Percentiles rank a stretch among this genome's conserved stretches.
phyloP scores from a whole-genome alignment of 2,888 invertebrate genomes.

The Stenurella melanura region DNA sequence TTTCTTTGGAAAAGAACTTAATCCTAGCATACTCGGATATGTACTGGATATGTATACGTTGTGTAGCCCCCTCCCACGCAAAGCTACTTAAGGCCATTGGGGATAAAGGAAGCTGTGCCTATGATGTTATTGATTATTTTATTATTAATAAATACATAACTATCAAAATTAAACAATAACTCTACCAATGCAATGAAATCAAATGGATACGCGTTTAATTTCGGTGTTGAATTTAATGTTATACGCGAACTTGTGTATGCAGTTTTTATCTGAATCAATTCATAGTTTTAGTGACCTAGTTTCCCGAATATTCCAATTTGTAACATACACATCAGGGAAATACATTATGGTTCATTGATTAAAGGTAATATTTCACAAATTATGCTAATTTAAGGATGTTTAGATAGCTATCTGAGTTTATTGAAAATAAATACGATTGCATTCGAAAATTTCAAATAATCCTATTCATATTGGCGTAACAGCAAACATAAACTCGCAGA shows the following conservation, averaged over 20 bases:
- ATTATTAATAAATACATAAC: slow-evolving; percentile 14
- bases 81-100: too few species aligned
- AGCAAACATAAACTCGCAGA: too few species aligned
- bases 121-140: too few species aligned
- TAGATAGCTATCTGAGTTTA: not conserved
- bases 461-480: too few species aligned
- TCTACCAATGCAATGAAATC: slow-evolving; percentile 19
- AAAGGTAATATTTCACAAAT: not conserved
- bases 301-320: slow-evolving; percentile 20
- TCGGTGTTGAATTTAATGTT: slow-evolving; percentile 27
- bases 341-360: not conserved
- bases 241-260: slow-evolving; percentile 16
- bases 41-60: too few species aligned
- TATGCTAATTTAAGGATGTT: slow-evolving; percentile 7
- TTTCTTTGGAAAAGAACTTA: too few species aligned
- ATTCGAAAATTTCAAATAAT: too few species aligned
- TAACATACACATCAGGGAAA: slow-evolving; percentile 5
- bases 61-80: too few species aligned
- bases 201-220: slow-evolving; percentile 20
- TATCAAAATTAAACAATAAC: slow-evolving; percentile 20
- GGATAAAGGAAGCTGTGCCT: too few species aligned
- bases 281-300: slow-evolving; percentile 21
- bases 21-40: too few species aligned
- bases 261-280: slow-evolving; percentile 19
- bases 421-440: not conserved